These are phyloP conservation scores for Nasonia giraulti DNA, from an alignment of 1,140 invertebrate genomes.

Conservation along the genomic window DNA sequence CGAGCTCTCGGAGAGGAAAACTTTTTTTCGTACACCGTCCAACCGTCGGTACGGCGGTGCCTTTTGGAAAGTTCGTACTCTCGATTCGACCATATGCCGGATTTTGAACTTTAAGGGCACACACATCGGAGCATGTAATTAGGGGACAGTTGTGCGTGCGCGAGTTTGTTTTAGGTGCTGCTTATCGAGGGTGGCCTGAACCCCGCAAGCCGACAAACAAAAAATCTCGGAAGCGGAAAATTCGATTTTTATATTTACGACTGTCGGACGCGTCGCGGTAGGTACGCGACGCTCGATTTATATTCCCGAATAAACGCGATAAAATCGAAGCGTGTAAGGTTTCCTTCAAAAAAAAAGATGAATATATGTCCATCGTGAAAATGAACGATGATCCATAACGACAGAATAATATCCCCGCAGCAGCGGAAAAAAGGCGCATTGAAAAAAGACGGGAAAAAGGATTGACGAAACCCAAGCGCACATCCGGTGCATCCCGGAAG, in stretches of 20 bases:
- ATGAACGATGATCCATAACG: background rate
- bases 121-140: background rate
- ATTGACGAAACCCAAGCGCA: background rate
- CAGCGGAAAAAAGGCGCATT: background rate
- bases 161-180: background rate
- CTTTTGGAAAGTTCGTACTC: background rate
- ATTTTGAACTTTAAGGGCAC: background rate
- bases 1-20: background rate
- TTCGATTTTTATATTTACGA: background rate
- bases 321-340: background rate
- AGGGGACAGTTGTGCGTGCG: background rate
- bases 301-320: background rate
- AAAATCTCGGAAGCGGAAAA: background rate
- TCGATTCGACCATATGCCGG: background rate
- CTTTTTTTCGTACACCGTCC: background rate
- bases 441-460: background rate
- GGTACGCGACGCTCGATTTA: background rate
- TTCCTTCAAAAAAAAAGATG: background rate
- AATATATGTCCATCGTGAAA: background rate
- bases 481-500: slow-evolving; percentile 26
- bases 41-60: background rate
- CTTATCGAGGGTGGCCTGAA: background rate
- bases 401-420: background rate
- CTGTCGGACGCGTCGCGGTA: no score
- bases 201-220: background rate